Evolutionary conservation across 37 sponge, comb jelly and placozoan species (phyloP).

Genomic region (Aplysina aerophoba): DNA sequence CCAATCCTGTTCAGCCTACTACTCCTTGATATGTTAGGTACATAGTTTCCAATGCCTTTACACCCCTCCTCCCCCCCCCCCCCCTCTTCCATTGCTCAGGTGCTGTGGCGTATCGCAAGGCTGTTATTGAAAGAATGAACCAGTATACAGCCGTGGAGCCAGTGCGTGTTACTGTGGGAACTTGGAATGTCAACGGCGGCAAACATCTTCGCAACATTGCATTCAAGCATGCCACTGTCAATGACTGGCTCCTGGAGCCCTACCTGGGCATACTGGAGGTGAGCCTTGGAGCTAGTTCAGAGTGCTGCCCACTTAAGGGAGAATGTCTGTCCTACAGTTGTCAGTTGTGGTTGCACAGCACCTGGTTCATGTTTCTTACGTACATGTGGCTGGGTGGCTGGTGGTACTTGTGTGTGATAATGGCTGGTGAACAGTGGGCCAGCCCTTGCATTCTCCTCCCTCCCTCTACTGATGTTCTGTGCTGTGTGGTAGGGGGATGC

Average conservation of each 20-base stretch:
- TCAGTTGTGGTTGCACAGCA: no score
- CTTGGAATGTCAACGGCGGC: constrained; percentile 99
- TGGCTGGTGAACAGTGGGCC: no score
- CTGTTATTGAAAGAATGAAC: constrained; percentile 66
- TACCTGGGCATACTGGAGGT: constrained; percentile 22
- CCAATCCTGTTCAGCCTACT: no score
- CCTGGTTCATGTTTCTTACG: no score
- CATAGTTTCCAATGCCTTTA: background rate
- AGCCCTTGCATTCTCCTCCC: background rate
- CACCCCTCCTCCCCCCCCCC: no score
- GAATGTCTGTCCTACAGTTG: no score
- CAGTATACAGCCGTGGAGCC: constrained; percentile 62
- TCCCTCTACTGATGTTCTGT: background rate
- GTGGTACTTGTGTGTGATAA: no score
- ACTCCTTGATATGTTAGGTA: background rate
- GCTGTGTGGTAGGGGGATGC: background rate
- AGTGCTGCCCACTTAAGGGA: no score
- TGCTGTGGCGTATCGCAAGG: constrained; percentile 35
- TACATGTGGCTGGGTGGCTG: no score
- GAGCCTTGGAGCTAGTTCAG: no score
- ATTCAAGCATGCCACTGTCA: constrained; percentile 77
- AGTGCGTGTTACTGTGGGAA: constrained; percentile 84
- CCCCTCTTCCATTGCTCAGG: background rate
- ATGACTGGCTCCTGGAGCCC: constrained; percentile 93
- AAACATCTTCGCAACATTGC: constrained; percentile 84